Percentiles rank a stretch among this genome's conserved stretches.
Conservation (phyloP, 2,888 invertebrate species). For the Temnothorax unifasciatus region DNA sequence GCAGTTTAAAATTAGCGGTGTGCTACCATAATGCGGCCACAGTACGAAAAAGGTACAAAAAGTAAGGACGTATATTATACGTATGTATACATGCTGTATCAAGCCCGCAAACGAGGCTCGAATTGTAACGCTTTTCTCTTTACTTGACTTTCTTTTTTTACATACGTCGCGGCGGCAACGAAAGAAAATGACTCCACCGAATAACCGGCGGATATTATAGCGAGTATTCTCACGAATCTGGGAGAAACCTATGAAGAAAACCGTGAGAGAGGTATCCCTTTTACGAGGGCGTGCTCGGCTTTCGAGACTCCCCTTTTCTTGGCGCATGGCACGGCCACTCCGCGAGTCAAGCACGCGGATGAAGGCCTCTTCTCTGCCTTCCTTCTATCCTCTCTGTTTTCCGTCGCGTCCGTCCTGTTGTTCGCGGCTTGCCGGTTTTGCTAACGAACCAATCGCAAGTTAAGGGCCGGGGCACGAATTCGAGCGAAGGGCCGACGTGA, state of each 20-base stretch:
- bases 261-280: conserved; percentile 15
- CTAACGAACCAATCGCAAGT: conserved; percentile 71
- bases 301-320: conserved; percentile 62
- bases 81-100: background rate
- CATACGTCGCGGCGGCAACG: background rate
- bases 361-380: conserved; percentile 59
- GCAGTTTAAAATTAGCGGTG: background rate
- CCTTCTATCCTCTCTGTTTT: conserved; percentile 27
- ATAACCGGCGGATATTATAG: conserved; percentile 59
- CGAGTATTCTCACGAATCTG: conserved; percentile 39
- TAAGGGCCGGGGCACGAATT: conserved; percentile 24
- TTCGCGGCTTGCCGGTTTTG: conserved; percentile 49
- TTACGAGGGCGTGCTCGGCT: conserved; percentile 7
- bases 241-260: conserved; percentile 41
- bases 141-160: background rate
- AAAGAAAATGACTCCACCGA: background rate
- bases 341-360: conserved; percentile 71
- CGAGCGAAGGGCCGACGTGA: conserved; percentile 30
- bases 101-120: background rate
- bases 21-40: background rate
- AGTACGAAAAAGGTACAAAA: background rate
- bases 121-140: background rate
- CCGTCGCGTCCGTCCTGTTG: conserved; percentile 21
- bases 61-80: background rate
- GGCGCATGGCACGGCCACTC: conserved; percentile 66